Evolutionary conservation across 1,140 invertebrate species (phyloP), one percentile per base, ranked within the genome.

Genomic region (Acromyrmex heyeri): DNA sequence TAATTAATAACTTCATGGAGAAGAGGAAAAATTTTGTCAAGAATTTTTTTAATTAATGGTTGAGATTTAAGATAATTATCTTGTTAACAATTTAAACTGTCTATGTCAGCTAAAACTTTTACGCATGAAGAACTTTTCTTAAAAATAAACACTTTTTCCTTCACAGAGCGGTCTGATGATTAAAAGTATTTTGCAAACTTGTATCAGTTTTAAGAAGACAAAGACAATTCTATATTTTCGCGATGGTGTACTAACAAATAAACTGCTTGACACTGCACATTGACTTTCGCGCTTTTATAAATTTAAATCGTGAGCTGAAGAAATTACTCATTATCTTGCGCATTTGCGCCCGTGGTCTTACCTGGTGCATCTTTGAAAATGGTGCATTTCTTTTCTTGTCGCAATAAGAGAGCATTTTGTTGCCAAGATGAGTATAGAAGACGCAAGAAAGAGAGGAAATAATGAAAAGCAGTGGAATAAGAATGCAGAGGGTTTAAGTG

Each of bases 261-360:
- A 83, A 38, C 38, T 48, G 53, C 34, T 55, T 73, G 70, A 8
- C 18, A 21, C 14, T 72, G 53, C 69, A 65, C 48, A 30, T 79
- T 62, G 50, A 48, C 61, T 65, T 65, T 75, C 59, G 70, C 34
- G 50, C 48, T 55, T 55, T 76, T 59, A 73, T 67, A 67, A 82
- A 87, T 82, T 48, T 59, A 14, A 50, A 55, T 61, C 27, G 53
- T 12, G 24, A 34, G 24, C 69, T 44, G 16, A 57, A 85, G 55
- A 85, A 86, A 91, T 89, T 87, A 87, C 88, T 91, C 90, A 89
- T 93, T 93, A 92, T 88, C 88, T 79, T 78, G 55, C 73, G 61
- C 79, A 89, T 87, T 90, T 91, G 86, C 88, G 73, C 81, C 72
- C 16, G 57, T 85, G 57, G 21, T 38, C n/a, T 30, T 44, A 34